phyloP scores from a whole-genome alignment of 2,797 vertebrate genomes.

The Tenualosa ilisha region DNA sequence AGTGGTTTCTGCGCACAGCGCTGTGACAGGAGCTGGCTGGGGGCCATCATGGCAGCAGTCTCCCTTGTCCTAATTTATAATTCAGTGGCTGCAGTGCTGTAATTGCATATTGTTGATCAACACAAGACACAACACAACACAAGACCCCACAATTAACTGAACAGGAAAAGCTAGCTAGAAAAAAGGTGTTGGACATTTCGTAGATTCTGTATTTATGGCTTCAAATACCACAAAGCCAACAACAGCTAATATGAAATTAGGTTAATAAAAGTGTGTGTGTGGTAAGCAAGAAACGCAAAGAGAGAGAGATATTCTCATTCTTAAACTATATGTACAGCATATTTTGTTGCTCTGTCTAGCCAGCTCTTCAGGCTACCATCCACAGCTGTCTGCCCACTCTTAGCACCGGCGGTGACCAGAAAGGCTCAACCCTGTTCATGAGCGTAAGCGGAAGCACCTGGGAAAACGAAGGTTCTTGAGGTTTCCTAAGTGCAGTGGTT shows the following conservation, averaged over 20 bases:
- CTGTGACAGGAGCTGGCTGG: not conserved
- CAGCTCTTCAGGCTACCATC: not conserved
- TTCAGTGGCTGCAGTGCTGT: not conserved
- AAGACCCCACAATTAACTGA: not conserved
- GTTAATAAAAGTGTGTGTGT: too few species aligned
- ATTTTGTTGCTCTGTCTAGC: not conserved
- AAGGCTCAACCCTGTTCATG: not conserved
- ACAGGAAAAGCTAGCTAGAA: not conserved
- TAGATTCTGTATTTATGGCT: not conserved
- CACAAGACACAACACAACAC: not conserved
- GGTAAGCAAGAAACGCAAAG: too few species aligned
- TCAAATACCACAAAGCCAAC: not conserved
- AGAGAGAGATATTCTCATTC: too few species aligned
- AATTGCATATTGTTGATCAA: constrained; percentile 15
- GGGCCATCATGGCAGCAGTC: not conserved
- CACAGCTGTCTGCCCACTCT: not conserved
- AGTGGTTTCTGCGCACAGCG: constrained; percentile 1
- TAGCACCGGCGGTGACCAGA: not conserved
- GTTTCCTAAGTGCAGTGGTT: constrained; percentile 10
- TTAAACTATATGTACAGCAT: too few species aligned
- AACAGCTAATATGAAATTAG: too few species aligned
- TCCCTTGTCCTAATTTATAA: constrained; percentile 10
- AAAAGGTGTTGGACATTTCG: not conserved
- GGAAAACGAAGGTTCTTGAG: not conserved
- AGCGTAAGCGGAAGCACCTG: constrained; percentile 3